Base-by-base conservation (phyloP, 2,113 vertebrate species). In the Athene noctua region DNA sequence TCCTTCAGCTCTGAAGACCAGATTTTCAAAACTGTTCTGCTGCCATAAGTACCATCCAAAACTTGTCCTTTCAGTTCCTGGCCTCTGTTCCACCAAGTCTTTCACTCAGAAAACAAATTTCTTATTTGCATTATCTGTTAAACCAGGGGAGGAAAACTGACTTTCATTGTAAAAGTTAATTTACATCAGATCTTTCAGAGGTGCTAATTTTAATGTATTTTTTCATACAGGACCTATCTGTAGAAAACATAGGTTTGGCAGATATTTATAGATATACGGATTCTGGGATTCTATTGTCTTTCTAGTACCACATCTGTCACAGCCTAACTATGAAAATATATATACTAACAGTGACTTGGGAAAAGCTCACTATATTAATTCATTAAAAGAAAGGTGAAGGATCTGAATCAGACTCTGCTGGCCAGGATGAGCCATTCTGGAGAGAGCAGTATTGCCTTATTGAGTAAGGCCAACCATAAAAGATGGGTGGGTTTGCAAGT, bases 21-120 rank as follows among this genome's bases (percentile, higher is more conserved):
- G 63, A 74, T 74, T 92, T 88, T 86, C 58, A 80, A 77, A 93
- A 82, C 62, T 61, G 7, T 77, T 96, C 86, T 92, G 75, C 59
- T 93, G 72, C 54, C 80, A 72, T 7, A 83, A 74, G 63, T 16
- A 84, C 19, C 38, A 74, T 91, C 46, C 59, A 88, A 44, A 42
- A 67, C 26, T 29, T 71, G 67, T 59, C 42, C 83, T 91, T 95
- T 59, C 65, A 77, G 57, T 26, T 94, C 81, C 86, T 94, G 89
- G 67, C 59, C 86, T 80, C 47, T 62, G 17, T 15, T 71, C 51
- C 68, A 92, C 20, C n/a, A 74, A 91, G 63, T 16, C 72, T 55
- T 81, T 62, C n/a, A 78, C 78, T 89, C 63, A 86, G 65, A 81
- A 92, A 84, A 44, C 26, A 87, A 42, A 80, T 89, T 74, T 78